Base-by-base conservation (phyloP, 2,113 vertebrate genomes). In the Carassius gibelio region DNA sequence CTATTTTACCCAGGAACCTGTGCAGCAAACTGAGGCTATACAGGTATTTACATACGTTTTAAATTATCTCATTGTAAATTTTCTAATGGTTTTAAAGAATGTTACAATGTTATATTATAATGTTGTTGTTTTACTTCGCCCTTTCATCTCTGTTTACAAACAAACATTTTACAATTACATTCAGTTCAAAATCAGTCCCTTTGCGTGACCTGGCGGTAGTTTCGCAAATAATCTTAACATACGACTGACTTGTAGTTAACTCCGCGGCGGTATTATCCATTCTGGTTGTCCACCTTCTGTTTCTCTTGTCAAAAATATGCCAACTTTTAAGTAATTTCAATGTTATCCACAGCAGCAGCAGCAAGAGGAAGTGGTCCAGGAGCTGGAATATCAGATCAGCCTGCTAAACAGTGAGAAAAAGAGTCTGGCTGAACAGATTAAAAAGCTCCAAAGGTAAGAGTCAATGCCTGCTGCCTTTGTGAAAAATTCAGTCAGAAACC, bases 301-400 rank as follows among this genome's bases (percentile, higher is more conserved):
- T 69, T 30, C 34, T 30, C 62, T 26, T 2, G 21, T 75, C n/a
- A 45, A 74, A 75, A 26, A 48, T 50, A 23, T 75, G 42, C 42
- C 6, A 75, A 23, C 5, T 23, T 57, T 11, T 5, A 52, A 11
- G 23, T 38, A 0, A 26, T 45, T 80, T 64, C 2, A 8, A 48
- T 81, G 64, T 34, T 36, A 1, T 30, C 21, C 75, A 3, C 45
- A 48, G 45, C 45, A 48, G 45, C 45, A 48, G 45, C 45, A 48
- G 95, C 96, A 97, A 86, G 94, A 94, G 55, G 95, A 96, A 90
- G 92, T 98, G 52, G 94, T 99, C 78, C 96, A 98, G 89, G 97
- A 99, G 93, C 91, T 99, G 93, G 97, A 99, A 94, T 96, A 98
- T 93, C 96, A 98, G 94, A 97, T 99, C 91, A 95, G 93, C 89